phyloP scores from a whole-genome alignment of 2,113 vertebrate genomes.

The Cyprichromis sp. region DNA sequence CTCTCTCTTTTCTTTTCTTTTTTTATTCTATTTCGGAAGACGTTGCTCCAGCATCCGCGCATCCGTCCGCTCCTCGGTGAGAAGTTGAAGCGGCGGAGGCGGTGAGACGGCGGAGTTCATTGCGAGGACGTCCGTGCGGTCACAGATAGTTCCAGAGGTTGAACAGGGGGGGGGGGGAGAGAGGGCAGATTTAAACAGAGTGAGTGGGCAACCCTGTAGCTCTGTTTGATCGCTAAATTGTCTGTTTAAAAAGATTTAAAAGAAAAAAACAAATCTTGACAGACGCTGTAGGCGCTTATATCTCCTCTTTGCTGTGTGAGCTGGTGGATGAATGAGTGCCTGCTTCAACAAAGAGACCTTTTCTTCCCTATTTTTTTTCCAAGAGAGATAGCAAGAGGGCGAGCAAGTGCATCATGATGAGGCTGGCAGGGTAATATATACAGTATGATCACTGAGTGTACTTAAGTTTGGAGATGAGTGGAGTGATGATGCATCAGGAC shows the following conservation, averaged over 20 bases:
- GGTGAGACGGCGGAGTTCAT: not conserved
- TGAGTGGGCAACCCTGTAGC: not conserved
- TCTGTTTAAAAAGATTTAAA: not conserved
- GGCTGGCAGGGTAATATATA: not conserved
- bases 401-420: slow-evolving; percentile 47
- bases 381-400: slow-evolving; percentile 34
- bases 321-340: slow-evolving; percentile 45
- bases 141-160: not conserved
- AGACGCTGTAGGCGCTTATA: not conserved
- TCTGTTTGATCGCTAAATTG: not conserved
- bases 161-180: rapidly evolving
- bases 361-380: not conserved
- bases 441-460: not conserved
- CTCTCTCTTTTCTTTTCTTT: not conserved
- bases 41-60: not conserved
- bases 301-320: not conserved
- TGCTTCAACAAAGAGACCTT: slow-evolving; percentile 40
- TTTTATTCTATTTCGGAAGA: slow-evolving; percentile 6
- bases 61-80: not conserved
- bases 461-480: not conserved
- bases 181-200: not conserved
- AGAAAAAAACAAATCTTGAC: not conserved
- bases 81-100: not conserved
- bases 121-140: not conserved
- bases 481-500: not conserved